Percentiles rank a stretch among this genome's conserved stretches.
Evolutionary conservation across 2,888 invertebrate genomes (phyloP).

Genomic region (Andrena dorsata): DNA sequence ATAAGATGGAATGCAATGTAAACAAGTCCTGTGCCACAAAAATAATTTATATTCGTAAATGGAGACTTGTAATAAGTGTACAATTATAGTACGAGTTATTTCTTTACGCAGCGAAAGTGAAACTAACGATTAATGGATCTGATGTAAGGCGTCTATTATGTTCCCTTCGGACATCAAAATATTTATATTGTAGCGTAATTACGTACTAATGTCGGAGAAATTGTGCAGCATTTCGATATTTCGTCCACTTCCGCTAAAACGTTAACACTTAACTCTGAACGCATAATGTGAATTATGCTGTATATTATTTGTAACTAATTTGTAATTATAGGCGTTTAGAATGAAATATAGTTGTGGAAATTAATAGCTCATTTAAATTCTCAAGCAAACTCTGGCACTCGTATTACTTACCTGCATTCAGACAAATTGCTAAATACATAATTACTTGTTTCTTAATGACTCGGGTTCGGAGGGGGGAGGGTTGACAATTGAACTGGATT

Average conservation of each 20-base stretch:
- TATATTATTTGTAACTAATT: slow-evolving; percentile 66
- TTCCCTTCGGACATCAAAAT: slow-evolving; percentile 51
- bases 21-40: slow-evolving; percentile 61
- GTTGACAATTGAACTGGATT: slow-evolving; percentile 27
- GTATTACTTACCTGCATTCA: slow-evolving; percentile 1
- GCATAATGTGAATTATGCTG: slow-evolving; percentile 59
- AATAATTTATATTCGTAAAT: slow-evolving; percentile 58
- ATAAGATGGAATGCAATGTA: slow-evolving; percentile 32
- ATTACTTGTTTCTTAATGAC: not conserved
- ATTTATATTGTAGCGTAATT: slow-evolving; percentile 67
- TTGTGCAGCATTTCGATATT: slow-evolving; percentile 66
- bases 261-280: slow-evolving; percentile 62
- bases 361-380: slow-evolving; percentile 37
- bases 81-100: slow-evolving; percentile 57
- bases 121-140: slow-evolving; percentile 43
- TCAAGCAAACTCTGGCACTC: slow-evolving; percentile 1
- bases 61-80: slow-evolving; percentile 56
- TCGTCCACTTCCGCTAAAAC: slow-evolving; percentile 70
- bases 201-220: slow-evolving; percentile 52
- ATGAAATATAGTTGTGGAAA: slow-evolving; percentile 45
- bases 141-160: slow-evolving; percentile 62
- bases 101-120: slow-evolving; percentile 51
- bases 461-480: not conserved
- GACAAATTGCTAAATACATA: not conserved
- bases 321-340: slow-evolving; percentile 53